Percentiles rank a stretch among this genome's conserved stretches.
Conservation (phyloP, 2,888 invertebrate genomes). For the Troides aeacus region DNA sequence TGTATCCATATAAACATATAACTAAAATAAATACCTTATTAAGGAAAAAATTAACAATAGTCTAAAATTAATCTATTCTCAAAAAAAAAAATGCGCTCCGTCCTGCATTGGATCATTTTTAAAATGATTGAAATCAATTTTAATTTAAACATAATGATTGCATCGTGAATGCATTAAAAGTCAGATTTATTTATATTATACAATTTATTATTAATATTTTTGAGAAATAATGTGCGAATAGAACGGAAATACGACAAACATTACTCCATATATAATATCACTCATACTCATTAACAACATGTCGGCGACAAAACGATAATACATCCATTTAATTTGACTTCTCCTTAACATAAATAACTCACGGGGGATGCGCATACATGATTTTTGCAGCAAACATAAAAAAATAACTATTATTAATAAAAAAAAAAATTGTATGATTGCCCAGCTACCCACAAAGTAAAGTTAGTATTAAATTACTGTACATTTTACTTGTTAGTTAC, state of each 20-base stretch:
- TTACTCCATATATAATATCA: constrained; percentile 34
- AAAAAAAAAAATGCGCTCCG: constrained; percentile 70
- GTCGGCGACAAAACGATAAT: constrained; percentile 31
- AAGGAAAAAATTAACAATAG: constrained; percentile 70
- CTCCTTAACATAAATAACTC: constrained; percentile 53
- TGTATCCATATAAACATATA: constrained; percentile 76
- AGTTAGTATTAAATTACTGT: constrained; percentile 77
- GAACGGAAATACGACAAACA: constrained; percentile 36
- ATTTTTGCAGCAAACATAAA: constrained; percentile 60
- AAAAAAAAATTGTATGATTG: constrained; percentile 74
- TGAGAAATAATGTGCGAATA: constrained; percentile 46
- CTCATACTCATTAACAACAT: constrained; percentile 36
- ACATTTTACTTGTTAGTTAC: constrained; percentile 65
- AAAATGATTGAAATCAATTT: constrained; percentile 41
- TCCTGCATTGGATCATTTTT: constrained; percentile 41
- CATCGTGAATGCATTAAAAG: constrained; percentile 70
- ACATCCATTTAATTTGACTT: constrained; percentile 40
- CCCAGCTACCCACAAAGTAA: constrained; percentile 78
- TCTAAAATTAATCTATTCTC: constrained; percentile 62
- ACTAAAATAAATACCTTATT: constrained; percentile 80
- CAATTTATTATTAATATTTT: constrained; percentile 58
- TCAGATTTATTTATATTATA: constrained; percentile 63
- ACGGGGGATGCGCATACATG: constrained; percentile 61
- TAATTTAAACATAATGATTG: constrained; percentile 47
- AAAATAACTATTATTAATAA: constrained; percentile 67